These are phyloP conservation scores for Umimayanthus chanpuru DNA, from an alignment of 92 coral and sea anemone species.

Conservation along the genomic window DNA sequence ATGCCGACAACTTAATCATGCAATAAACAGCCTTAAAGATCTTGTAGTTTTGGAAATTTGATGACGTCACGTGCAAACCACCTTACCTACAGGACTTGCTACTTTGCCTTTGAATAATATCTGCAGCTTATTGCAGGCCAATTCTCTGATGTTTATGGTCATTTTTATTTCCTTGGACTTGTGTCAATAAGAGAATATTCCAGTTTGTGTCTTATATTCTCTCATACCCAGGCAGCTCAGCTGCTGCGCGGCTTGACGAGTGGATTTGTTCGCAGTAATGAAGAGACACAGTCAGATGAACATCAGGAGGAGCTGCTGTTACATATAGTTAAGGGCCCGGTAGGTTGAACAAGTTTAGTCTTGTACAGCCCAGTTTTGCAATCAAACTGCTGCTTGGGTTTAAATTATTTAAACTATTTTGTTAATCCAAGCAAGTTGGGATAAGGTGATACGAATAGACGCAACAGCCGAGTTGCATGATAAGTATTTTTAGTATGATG, in stretches of 20 bases:
- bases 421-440: background rate
- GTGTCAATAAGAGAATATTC: background rate
- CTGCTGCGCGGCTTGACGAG: constrained; percentile 53
- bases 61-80: too few relatives aligned
- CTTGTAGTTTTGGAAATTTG: too few relatives aligned
- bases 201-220: background rate
- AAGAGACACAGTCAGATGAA: background rate
- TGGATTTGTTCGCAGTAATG: constrained; percentile 25
- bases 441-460: background rate
- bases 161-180: too few relatives aligned
- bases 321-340: background rate
- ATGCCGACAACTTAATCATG: too few relatives aligned
- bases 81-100: too few relatives aligned
- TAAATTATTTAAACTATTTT: background rate
- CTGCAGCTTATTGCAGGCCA: too few relatives aligned
- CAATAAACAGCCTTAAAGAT: too few relatives aligned
- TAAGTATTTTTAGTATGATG: too few relatives aligned
- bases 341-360: background rate
- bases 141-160: too few relatives aligned
- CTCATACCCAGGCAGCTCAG: constrained; percentile 55
- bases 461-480: background rate
- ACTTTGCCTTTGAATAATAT: too few relatives aligned
- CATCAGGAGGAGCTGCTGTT: background rate
- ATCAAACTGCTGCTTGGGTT: background rate
- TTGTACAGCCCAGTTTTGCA: background rate